These are phyloP conservation scores for Eurosta solidaginis DNA, from an alignment of 1,140 invertebrate species.

Conservation along the genomic window DNA sequence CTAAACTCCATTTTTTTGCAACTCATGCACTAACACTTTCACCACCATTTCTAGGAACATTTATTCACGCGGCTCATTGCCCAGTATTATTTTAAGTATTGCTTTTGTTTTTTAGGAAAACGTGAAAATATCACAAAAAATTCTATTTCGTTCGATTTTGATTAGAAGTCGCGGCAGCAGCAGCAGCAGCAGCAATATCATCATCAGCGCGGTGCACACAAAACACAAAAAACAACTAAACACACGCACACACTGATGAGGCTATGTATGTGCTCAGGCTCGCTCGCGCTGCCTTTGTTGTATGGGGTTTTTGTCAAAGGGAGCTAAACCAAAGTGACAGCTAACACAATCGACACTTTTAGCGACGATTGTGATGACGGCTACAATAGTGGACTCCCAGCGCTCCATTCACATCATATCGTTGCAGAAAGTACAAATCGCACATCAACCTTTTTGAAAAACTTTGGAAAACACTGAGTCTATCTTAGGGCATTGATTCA, in stretches of 20 bases:
- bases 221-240: conserved; percentile 14
- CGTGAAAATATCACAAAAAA: conserved; percentile 22
- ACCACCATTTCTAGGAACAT: conserved; percentile 21
- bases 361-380: not conserved
- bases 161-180: conserved; percentile 26
- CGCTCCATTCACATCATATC: not conserved
- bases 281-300: conserved; percentile 15
- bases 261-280: not conserved
- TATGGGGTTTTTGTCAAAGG: conserved; percentile 27
- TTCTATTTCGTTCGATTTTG: conserved; percentile 25
- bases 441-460: too few relatives aligned
- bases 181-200: conserved; percentile 10
- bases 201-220: not conserved
- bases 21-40: not conserved
- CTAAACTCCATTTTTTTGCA: not conserved
- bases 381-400: not conserved
- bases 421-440: too few relatives aligned
- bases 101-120: not conserved
- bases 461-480: too few relatives aligned
- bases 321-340: conserved; percentile 23
- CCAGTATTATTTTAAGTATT: not conserved
- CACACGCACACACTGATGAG: not conserved
- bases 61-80: not conserved
- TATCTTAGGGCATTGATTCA: too few relatives aligned
- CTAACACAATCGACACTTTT: conserved; percentile 13